Evolutionary conservation across 2,888 invertebrate species (phyloP).

Genomic region (Trichacis sp.): DNA sequence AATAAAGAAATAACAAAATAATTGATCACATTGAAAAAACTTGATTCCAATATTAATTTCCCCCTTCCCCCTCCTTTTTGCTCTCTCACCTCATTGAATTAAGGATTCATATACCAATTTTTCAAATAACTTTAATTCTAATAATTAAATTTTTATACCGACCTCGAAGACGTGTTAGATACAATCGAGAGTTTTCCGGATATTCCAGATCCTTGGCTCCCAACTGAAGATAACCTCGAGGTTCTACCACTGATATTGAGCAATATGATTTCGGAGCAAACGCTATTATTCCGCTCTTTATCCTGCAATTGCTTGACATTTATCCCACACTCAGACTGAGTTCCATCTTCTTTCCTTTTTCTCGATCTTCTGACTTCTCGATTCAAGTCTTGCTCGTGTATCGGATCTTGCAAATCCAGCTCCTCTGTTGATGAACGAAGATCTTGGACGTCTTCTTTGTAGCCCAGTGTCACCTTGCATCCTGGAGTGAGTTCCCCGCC

Average conservation of each 20-base stretch:
- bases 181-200: conserved; percentile 66
- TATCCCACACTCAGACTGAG: conserved; percentile 63
- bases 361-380: conserved; percentile 63
- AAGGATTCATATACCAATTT: too few relatives aligned
- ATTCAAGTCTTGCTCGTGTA: conserved; percentile 65
- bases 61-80: too few relatives aligned
- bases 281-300: conserved; percentile 79
- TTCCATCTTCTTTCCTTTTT: conserved; percentile 61
- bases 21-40: too few relatives aligned
- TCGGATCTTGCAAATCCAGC: conserved; percentile 83
- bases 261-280: conserved; percentile 82
- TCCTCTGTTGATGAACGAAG: conserved; percentile 90
- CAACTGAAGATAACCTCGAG: conserved; percentile 84
- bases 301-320: conserved; percentile 70
- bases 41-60: too few relatives aligned
- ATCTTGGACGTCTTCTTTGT: conserved; percentile 84
- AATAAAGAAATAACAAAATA: too few relatives aligned
- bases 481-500: conserved; percentile 62
- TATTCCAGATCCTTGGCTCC: conserved; percentile 80
- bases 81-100: too few relatives aligned
- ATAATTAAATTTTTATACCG: conserved; percentile 9
- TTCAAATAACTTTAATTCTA: too few relatives aligned
- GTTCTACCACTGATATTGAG: conserved; percentile 81
- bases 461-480: conserved; percentile 62
- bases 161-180: conserved; percentile 66